A percentile compares a stretch with the other conserved stretches of the same genome.
Evolutionary conservation across 2,797 vertebrate genomes (phyloP).

Genomic region (Sebastes diploproa): DNA sequence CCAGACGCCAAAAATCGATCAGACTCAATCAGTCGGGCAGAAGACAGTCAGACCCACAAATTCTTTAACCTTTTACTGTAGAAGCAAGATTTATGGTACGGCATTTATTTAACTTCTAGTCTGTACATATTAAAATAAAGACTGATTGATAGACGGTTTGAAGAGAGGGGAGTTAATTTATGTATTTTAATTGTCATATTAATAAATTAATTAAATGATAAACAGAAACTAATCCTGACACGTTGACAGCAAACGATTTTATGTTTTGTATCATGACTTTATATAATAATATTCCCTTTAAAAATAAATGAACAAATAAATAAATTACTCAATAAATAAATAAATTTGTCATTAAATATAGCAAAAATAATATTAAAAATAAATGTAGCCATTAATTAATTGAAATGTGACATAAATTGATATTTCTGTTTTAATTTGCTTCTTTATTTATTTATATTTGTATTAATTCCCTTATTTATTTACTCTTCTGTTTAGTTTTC

Average conservation of each 20-base stretch:
- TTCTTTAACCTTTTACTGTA: not conserved
- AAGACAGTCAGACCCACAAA: not conserved
- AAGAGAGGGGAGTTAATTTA: not conserved
- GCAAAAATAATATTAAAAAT: no score
- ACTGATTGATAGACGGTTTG: not conserved
- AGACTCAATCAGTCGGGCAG: slow-evolving; percentile 24
- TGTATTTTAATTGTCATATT: not conserved
- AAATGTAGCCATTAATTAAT: no score
- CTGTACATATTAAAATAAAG: not conserved
- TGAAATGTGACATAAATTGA: no score
- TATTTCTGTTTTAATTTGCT: no score
- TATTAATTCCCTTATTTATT: no score
- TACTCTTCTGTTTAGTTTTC: no score
- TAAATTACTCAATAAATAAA: no score
- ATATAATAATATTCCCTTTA: not conserved
- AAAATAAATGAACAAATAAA: no score
- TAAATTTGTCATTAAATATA: no score
- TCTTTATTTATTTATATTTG: no score
- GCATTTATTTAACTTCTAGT: not conserved
- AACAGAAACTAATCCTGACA: not conserved
- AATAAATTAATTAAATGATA: not conserved
- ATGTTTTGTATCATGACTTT: not conserved
- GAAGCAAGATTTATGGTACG: not conserved
- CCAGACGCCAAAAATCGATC: slow-evolving; percentile 41
- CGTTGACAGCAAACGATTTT: not conserved